phyloP scores from a whole-genome alignment of 2,797 vertebrate genomes.

The Euthynnus affinis region DNA sequence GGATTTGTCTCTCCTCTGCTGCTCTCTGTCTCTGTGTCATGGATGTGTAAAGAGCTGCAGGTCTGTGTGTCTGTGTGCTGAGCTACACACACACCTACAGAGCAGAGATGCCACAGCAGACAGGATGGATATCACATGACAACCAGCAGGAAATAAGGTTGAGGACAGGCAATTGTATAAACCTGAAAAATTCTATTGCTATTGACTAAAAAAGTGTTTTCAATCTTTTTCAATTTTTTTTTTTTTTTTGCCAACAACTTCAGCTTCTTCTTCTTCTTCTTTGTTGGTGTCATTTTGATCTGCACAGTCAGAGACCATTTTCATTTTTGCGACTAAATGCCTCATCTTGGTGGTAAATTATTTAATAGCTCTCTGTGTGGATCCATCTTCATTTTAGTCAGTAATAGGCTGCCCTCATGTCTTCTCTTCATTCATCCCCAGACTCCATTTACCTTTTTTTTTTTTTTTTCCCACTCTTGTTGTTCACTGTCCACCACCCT shows the following conservation, averaged over 20 bases:
- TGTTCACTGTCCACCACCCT: constrained; percentile 36
- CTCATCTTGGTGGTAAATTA: constrained; percentile 41
- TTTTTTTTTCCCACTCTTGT: constrained; percentile 3
- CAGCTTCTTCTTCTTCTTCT: no score
- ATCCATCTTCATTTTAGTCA: constrained; percentile 38
- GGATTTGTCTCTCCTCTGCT: no score
- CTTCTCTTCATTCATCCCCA: constrained; percentile 36
- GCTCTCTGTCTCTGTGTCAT: no score
- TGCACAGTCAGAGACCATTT: background rate
- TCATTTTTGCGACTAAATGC: constrained; percentile 13
- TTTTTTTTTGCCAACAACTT: no score
- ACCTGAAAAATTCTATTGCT: background rate
- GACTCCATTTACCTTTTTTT: constrained; percentile 41
- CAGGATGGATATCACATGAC: background rate
- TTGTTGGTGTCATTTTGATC: constrained; percentile 11
- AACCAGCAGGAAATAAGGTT: background rate
- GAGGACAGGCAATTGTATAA: background rate
- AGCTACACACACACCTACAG: no score
- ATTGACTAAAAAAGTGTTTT: background rate
- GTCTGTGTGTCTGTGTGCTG: no score
- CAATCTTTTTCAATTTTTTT: background rate
- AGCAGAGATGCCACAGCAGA: no score
- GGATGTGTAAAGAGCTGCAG: no score
- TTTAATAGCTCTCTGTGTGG: constrained; percentile 13
- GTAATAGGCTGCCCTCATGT: constrained; percentile 8